Percentiles rank a stretch among this genome's conserved stretches.
Conservation (phyloP, 2,888 invertebrate genomes). For the Eugnorisma glareosa region DNA sequence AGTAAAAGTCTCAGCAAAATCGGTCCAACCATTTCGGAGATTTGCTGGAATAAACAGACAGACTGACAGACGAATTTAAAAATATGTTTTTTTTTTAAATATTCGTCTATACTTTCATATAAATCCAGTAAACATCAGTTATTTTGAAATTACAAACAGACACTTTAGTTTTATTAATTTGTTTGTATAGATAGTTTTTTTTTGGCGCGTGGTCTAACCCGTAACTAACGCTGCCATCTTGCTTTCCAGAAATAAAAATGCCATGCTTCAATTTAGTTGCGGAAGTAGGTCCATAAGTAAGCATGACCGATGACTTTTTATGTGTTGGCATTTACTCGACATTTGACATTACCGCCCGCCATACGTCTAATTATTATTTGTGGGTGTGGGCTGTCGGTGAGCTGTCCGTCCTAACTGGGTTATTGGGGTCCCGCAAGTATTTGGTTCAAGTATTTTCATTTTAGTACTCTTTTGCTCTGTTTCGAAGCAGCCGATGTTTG, state of each 20-base stretch:
- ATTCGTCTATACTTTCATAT: too few species aligned
- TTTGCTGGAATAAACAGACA: too few species aligned
- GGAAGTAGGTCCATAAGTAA: constrained; percentile 69
- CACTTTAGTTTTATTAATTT: not conserved
- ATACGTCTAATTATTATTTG: constrained; percentile 86
- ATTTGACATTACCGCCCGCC: constrained; percentile 87
- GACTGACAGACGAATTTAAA: too few species aligned
- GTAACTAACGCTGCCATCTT: not conserved
- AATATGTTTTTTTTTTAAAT: too few species aligned
- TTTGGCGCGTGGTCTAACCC: not conserved
- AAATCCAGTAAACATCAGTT: too few species aligned
- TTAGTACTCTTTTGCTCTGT: not conserved
- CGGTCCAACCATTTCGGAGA: too few species aligned
- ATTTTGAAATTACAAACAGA: too few species aligned
- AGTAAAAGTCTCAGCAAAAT: too few species aligned
- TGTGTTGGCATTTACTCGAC: constrained; percentile 86
- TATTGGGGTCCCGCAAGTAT: constrained; percentile 64
- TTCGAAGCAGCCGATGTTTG: not conserved
- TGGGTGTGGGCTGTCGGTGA: constrained; percentile 84
- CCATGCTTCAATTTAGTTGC: constrained; percentile 39
- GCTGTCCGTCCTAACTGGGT: constrained; percentile 67
- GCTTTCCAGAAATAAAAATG: not conserved
- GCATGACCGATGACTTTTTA: constrained; percentile 82
- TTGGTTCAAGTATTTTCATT: constrained; percentile 27
- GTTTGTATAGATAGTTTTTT: not conserved